Base-by-base conservation (phyloP, 2,888 invertebrate species). In the Ischnura elegans region DNA sequence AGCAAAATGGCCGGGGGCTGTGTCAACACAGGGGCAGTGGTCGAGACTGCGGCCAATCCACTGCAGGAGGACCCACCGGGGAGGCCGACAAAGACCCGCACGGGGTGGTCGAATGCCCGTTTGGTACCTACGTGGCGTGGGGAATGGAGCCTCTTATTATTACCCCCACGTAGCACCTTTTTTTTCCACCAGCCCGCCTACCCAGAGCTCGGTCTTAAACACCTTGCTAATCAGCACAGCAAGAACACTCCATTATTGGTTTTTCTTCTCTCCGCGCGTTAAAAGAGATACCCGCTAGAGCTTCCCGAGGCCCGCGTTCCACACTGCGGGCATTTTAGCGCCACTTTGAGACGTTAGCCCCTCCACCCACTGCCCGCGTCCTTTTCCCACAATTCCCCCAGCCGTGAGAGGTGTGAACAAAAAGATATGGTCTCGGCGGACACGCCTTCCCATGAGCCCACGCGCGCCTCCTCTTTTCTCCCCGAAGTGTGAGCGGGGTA, bases 171-270 rank as follows among this genome's bases (percentile, higher is more conserved):
- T 19, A 51, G 8, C 36, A 45, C 55, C 61, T 43, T 47, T 93
- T 47, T 93, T 86, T 36, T 36, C 76, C n/a, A 2, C 76, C 36
- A 29, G 36, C 36, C 29, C 10, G 1, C 36, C 76, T 6, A 36
- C 76, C 76, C 55, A 43, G 90, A 19, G 61, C 66, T 21, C 21
- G 86, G 84, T 45, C 46, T 93, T 93, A 93, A 76, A 93, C 93
- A 93, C 90, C 93, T 93, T 84, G 93, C 93, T 93, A 93, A 93
- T 93, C 93, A 93, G 93, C n/a, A 46, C 76, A 93, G 87, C 93
- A 93, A 93, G 93, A 93, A 84, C 90, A 93, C 90, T 93, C 93
- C 93, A 93, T 93, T 93, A 93, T 93, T 93, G 93, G 93, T 93
- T 93, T 90, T 93, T 76, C 93, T 66, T 87, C 93, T 93, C 85